Conservation (phyloP, 92 coral and sea anemone species). For the Chrysogorgia sp. region DNA sequence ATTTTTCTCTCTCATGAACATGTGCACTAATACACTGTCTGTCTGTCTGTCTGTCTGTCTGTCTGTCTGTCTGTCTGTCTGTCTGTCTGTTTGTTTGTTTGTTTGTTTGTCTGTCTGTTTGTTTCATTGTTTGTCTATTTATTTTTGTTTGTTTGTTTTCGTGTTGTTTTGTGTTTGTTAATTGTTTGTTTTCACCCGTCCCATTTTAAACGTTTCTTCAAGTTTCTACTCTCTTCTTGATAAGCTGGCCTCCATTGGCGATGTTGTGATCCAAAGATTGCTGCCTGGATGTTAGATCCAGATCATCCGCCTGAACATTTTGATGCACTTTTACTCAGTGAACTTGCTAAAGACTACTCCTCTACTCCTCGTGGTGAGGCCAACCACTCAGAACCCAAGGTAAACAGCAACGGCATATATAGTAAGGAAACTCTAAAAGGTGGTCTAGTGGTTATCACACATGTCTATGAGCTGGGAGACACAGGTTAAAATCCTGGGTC, state of each 20-base stretch:
- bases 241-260: constrained; percentile 79
- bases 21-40: no score
- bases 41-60: neutral
- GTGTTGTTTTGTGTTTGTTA: neutral
- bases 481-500: no score
- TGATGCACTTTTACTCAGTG: constrained; percentile 53
- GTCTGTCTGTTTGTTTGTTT: neutral
- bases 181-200: neutral
- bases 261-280: constrained; percentile 80
- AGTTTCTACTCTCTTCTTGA: neutral
- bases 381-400: neutral
- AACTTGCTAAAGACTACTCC: constrained; percentile 1
- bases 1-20: no score
- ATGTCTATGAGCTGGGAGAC: no score
- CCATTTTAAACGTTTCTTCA: neutral
- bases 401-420: no score
- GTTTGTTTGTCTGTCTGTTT: neutral
- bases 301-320: constrained; percentile 83
- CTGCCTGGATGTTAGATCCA: constrained; percentile 82
- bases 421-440: no score
- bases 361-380: neutral
- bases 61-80: neutral
- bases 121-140: neutral
- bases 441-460: no score
- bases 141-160: neutral